Evolutionary conservation across 2,888 invertebrate genomes (phyloP).

Genomic region (Busseola fusca): DNA sequence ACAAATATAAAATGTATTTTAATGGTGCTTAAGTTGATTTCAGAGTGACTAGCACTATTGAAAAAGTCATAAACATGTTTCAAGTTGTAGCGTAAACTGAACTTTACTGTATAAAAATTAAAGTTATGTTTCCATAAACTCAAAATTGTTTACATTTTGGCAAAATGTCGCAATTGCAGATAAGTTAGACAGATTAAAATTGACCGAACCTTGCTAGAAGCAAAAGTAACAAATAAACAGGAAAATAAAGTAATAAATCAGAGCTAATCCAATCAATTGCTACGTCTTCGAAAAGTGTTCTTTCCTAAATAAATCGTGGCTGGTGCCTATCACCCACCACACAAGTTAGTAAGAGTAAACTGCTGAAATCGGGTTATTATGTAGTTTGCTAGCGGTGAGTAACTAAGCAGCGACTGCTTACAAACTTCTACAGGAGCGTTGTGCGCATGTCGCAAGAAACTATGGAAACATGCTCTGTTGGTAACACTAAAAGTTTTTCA

Average conservation of each 20-base stretch:
- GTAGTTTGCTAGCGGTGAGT: slow-evolving; percentile 37
- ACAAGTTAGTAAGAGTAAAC: slow-evolving; percentile 35
- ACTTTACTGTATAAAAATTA: no score
- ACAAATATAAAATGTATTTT: no score
- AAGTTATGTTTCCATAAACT: no score
- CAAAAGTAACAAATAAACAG: slow-evolving; percentile 4
- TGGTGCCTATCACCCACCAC: slow-evolving; percentile 16
- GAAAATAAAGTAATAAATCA: slow-evolving; percentile 12
- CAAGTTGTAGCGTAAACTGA: no score
- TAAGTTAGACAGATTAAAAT: neutral
- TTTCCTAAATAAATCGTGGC: slow-evolving; percentile 10
- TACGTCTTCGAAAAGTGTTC: neutral
- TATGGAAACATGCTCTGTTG: slow-evolving; percentile 13
- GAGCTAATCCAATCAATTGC: slow-evolving; percentile 13
- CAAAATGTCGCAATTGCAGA: no score
- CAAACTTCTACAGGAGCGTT: slow-evolving; percentile 40
- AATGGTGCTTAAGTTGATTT: no score
- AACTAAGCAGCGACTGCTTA: slow-evolving; percentile 39
- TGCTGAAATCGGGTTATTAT: slow-evolving; percentile 52
- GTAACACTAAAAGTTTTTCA: slow-evolving; percentile 2
- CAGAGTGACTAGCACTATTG: no score
- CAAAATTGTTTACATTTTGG: no score
- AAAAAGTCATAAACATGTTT: no score
- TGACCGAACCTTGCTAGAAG: neutral
- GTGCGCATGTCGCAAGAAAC: slow-evolving; percentile 27